These are phyloP conservation scores for Nothocercus julius DNA, from an alignment of 2,113 vertebrate genomes.

Conservation along the genomic window DNA sequence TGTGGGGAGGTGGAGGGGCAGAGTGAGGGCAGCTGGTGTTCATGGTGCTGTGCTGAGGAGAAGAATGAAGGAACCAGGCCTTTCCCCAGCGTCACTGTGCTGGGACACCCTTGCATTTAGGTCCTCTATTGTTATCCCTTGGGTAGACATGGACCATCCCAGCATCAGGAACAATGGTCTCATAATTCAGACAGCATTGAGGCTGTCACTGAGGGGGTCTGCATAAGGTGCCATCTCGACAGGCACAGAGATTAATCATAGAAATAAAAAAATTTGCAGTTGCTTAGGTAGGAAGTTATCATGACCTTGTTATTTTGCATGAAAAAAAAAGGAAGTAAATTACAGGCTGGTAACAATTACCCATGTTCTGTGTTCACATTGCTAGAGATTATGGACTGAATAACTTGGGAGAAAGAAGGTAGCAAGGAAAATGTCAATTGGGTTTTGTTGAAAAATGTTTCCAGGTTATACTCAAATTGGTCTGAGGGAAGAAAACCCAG, in stretches of 20 bases:
- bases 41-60: fast-evolving
- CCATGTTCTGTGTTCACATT: background rate
- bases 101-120: fast-evolving
- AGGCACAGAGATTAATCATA: background rate
- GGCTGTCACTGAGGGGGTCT: background rate
- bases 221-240: background rate
- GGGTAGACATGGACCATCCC: fast-evolving
- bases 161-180: background rate
- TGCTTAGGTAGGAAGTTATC: background rate
- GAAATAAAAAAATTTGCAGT: background rate
- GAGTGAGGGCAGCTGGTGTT: background rate
- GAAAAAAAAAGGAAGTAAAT: background rate
- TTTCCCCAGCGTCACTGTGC: background rate
- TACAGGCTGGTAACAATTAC: background rate
- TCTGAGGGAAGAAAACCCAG: background rate
- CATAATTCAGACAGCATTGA: background rate
- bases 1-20: background rate
- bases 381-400: background rate
- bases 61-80: background rate
- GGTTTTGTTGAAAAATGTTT: background rate
- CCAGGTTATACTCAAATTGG: background rate
- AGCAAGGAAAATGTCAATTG: background rate
- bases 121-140: background rate
- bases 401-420: background rate
- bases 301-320: background rate